These are phyloP conservation scores for Strongylocentrotus purpuratus DNA, from an alignment of 35 echinoderm and acorn worm species.

Conservation along the genomic window DNA sequence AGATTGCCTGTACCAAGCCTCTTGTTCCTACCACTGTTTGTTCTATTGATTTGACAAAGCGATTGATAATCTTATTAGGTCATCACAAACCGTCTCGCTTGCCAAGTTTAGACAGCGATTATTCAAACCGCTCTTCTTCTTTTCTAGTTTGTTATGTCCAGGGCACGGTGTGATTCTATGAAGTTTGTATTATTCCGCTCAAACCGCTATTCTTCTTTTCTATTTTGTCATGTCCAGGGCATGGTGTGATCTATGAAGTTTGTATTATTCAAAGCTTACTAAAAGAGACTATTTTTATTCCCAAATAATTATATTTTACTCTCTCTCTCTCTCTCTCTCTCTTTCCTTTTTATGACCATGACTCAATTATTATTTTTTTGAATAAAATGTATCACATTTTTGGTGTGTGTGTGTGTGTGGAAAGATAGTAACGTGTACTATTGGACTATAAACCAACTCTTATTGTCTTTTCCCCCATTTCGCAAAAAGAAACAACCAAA, in stretches of 20 bases:
- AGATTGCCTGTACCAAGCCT: conserved; percentile 24
- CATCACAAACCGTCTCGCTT: neutral
- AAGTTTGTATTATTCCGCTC: neutral
- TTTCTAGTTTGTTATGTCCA: neutral
- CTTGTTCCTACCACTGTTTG: conserved; percentile 35
- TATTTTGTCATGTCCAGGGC: neutral
- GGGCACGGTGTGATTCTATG: neutral
- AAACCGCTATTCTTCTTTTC: neutral
- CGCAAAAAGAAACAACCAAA: too few relatives aligned
- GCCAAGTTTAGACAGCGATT: conserved; percentile 37
- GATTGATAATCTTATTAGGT: conserved; percentile 12
- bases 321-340: too few relatives aligned
- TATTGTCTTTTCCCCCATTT: too few relatives aligned
- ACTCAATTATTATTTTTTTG: too few relatives aligned
- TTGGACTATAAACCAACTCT: too few relatives aligned
- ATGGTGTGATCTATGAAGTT: neutral
- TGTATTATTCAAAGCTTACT: neutral
- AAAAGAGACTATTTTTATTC: neutral
- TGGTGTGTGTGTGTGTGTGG: too few relatives aligned
- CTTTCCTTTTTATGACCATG: too few relatives aligned
- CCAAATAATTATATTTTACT: too few relatives aligned
- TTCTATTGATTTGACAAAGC: conserved; percentile 38
- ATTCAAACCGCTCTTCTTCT: neutral
- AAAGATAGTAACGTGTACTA: too few relatives aligned
- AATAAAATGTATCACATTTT: too few relatives aligned